Evolutionary conservation across 2,113 vertebrate genomes (phyloP), one percentile per base, ranked within the genome.

Genomic region (Paraplagusia blochii): DNA sequence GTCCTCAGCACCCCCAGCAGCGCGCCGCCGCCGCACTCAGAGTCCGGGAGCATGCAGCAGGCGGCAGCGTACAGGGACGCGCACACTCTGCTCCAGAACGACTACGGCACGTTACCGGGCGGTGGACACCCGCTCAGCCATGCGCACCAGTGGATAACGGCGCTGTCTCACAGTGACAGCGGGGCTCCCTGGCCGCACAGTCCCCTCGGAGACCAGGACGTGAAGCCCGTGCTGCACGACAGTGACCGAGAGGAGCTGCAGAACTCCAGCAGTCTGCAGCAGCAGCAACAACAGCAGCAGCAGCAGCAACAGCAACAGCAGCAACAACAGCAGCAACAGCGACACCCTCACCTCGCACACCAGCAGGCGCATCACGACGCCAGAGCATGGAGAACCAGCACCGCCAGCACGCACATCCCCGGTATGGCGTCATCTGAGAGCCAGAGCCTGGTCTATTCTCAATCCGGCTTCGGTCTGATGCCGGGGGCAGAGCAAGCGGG

Each of bases 91-190:
- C 91, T 91, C 90, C 91, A 92, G 81, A 90, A 76, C 83, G 91
- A 92, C 77, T 92, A 92, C 50, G 77, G 91, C 76, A 86, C 92
- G 84, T 87, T 95, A 85, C 90, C 93, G 89, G 93, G 92, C 85
- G 92, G 92, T 82, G 92, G 92, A 75, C 93, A 95, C 87, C 92
- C 94, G 81, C 94, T 96, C 84, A 94, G 94, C 91, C 95, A 97
- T 92, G 95, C 95, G 88, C 95, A 97, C 90, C 95, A 97, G 92
- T 97, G 95, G 95, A 92, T 97, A 78, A 89, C 94, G 66, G 93
- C 95, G 79, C 92, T 95, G 84, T 94, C 94, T 84, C 95, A 95
- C 91, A 90, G 93, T 75, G 93, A 93, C 80, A 90, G 90, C 64
- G 92, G 92, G 82, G 89, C 80, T 51, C 93, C 93, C 22, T 96